phyloP scores from a whole-genome alignment of 2,797 vertebrate genomes.

The Capromys pilorides region DNA sequence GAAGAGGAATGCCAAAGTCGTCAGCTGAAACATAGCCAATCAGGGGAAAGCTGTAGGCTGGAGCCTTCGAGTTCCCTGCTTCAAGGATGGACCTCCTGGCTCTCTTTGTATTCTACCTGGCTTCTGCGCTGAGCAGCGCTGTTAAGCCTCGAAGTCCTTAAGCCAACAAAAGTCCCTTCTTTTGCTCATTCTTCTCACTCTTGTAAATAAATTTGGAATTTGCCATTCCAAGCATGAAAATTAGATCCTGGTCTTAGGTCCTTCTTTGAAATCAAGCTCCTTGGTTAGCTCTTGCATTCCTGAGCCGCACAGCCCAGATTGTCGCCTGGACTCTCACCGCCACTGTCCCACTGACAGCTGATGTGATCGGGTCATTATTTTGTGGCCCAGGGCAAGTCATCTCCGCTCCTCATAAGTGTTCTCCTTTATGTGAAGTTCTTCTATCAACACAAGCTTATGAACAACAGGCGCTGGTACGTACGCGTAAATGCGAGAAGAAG shows the following conservation, averaged over 20 bases:
- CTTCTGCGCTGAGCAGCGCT: conserved; percentile 84
- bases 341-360: neutral
- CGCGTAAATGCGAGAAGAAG: neutral
- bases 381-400: neutral
- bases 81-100: conserved; percentile 93
- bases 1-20: neutral
- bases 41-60: conserved; percentile 18
- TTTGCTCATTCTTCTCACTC: neutral
- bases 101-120: conserved; percentile 90
- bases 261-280: conserved; percentile 23
- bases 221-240: neutral
- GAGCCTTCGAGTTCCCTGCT: neutral
- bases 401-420: conserved; percentile 17
- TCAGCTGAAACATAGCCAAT: neutral
- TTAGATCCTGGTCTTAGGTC: neutral
- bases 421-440: neutral
- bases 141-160: conserved; percentile 12
- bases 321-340: neutral
- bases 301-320: neutral
- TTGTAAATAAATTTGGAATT: neutral
- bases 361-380: conserved; percentile 48
- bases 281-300: neutral
- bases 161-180: neutral
- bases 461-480: neutral
- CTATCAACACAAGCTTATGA: neutral